Evolutionary conservation across 2,888 invertebrate genomes (phyloP), one percentile per base, ranked within the genome.

Genomic region (Gortyna flavago): DNA sequence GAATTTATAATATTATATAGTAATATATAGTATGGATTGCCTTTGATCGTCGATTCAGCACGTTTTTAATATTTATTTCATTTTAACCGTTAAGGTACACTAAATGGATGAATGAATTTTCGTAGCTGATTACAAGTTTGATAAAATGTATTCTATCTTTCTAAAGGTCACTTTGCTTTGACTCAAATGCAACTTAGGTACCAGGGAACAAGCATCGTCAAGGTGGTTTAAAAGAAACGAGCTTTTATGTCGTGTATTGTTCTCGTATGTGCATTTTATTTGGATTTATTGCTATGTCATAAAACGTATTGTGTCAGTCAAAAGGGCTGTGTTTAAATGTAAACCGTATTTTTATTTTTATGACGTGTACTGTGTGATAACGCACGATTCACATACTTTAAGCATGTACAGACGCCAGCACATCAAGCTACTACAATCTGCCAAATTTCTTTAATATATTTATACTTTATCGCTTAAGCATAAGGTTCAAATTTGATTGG

Each of bases 161-260:
- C 1, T 7, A n/a, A 62, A 84, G 72, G 65, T 82, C 59, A 80
- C 65, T 80, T 72, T 80, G 21, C 48, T 62, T 18, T 61, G 44
- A 79, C 32, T 61, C 11, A 25, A 73, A 62, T 83, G 83, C 72
- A 85, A 65, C 18, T 59, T 51, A 71, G 51, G 76, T 85, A 77
- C 84, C 85, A 84, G 84, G 83, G 59, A 75, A 81, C 82, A 11
- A 75, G 66, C 66, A 77, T 81, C 82, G 77, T 54, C 82, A 84
- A 84, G 85, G 85, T 75, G 74, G 51, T 76, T 54, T 59, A n/a
- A 75, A 80, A 73, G 21, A 70, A 69, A 67, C 35, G 25, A 72
- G 41, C 13, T 72, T 74, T 41, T 69, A 72, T 81, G 51, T 51
- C 70, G n/a, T 54, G 38, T 35, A 62, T 59, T 80, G 41, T 61